Evolutionary conservation across 1,140 invertebrate genomes (phyloP), one percentile per base, ranked within the genome.

Genomic region (Drosophila cardini): DNA sequence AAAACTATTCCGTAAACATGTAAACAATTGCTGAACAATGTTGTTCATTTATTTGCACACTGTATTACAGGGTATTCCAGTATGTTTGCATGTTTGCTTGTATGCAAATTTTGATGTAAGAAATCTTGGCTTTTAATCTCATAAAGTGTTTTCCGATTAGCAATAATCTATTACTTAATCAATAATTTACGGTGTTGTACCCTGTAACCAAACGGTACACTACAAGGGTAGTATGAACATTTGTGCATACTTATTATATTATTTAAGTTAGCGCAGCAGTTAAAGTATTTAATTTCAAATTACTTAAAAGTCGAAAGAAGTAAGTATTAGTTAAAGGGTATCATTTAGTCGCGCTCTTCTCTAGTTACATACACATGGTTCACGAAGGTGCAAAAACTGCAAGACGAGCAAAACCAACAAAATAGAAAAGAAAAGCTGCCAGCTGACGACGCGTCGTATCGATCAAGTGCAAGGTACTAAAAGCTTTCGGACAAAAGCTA

Each of bases 381-480:
- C 61, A 63, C 11, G 61, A 4, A 13, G 11, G 21, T 15, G 10
- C 36, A 32, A 40, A 26, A 30, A 45, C 15, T 55, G 40, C 26
- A 10, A 30, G 30, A 10, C 36, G 18, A 53, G 42, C 48, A 43
- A 26, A 40, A n/a, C n/a, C n/a, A n/a, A n/a, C n/a, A 26, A 26
- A 26, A 21, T 21, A 1, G 0, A 26, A 26, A 26, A 26, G 21
- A 26, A 36, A 48, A 46, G 63, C 42, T 36, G 13, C 7, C 26
- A 10, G 8, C 18, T 30, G 16, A 11, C 63, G 16, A 11, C 36
- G n/a, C 63, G 16, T 8, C 36, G n/a, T 36, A 65, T 65, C 38
- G 50, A 56, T 55, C 16, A 43, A 56, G 6, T 43, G 8, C 61
- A 43, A 40, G 38, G 11, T 13, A n/a, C 38, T 40, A 5, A 40